Evolutionary conservation across 2,113 vertebrate species (phyloP).

Genomic region (Pionites leucogaster): DNA sequence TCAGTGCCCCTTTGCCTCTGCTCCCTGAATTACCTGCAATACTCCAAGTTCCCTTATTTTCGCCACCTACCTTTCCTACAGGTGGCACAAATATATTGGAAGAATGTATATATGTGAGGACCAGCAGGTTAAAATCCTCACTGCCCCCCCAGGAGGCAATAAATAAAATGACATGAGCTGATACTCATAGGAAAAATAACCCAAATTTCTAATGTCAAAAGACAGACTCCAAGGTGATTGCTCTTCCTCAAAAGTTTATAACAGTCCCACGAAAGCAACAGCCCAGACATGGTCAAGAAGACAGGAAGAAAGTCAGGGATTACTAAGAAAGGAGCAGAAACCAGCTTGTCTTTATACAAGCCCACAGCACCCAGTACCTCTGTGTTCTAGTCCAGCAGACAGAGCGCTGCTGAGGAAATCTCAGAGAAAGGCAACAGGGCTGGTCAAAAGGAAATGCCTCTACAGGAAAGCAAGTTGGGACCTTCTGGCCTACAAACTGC

Average conservation of each 20-base stretch:
- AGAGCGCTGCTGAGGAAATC: neutral
- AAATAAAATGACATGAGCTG: neutral
- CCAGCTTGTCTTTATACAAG: neutral
- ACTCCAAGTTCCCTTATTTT: neutral
- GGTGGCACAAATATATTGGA: neutral
- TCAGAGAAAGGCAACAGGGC: neutral
- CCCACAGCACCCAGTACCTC: neutral
- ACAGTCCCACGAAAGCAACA: neutral
- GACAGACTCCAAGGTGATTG: fast-evolving
- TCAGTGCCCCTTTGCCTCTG: neutral
- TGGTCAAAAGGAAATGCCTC: neutral
- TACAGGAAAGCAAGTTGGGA: neutral
- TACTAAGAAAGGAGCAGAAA: neutral
- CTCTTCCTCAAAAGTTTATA: neutral
- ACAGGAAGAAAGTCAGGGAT: neutral
- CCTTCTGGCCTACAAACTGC: neutral
- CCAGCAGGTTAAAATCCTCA: neutral
- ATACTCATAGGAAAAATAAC: neutral
- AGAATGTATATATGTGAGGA: fast-evolving
- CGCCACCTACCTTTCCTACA: neutral
- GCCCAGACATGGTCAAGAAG: neutral
- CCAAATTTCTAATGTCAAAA: neutral
- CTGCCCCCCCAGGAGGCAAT: neutral
- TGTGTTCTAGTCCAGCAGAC: fast-evolving
- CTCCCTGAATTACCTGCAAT: neutral